Percentiles rank a stretch among this genome's conserved stretches.
Evolutionary conservation across 2,113 vertebrate species (phyloP).

Genomic region (Micronycteris hirsuta): DNA sequence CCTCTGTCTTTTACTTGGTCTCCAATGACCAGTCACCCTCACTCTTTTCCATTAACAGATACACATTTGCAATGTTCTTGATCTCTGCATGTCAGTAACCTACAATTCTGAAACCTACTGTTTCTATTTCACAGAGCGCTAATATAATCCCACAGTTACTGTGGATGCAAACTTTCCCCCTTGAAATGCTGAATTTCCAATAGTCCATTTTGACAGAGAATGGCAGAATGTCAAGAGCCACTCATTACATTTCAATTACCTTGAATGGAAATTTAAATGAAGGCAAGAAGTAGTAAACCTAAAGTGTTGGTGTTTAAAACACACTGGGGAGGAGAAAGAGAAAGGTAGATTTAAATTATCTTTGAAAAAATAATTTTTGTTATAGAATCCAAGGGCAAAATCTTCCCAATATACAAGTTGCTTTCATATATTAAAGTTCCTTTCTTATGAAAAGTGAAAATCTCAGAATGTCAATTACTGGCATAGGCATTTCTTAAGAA

Average conservation of each 20-base stretch:
- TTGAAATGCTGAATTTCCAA: background rate
- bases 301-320: background rate
- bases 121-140: background rate
- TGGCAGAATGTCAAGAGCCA: background rate
- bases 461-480: background rate
- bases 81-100: background rate
- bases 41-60: constrained; percentile 55
- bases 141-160: background rate
- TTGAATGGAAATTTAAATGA: background rate
- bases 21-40: constrained; percentile 62
- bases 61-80: constrained; percentile 47
- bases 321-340: background rate
- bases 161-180: background rate
- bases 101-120: background rate
- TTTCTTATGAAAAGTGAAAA: constrained; percentile 31
- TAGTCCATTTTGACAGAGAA: background rate
- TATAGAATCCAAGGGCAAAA: constrained; percentile 20
- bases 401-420: background rate
- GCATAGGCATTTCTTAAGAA: background rate
- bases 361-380: background rate
- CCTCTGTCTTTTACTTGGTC: constrained; percentile 46
- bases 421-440: background rate
- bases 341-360: background rate
- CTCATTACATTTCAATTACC: background rate
- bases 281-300: background rate